Evolutionary conservation across 2,888 invertebrate genomes (phyloP).

Genomic region (Hetaerina titia): DNA sequence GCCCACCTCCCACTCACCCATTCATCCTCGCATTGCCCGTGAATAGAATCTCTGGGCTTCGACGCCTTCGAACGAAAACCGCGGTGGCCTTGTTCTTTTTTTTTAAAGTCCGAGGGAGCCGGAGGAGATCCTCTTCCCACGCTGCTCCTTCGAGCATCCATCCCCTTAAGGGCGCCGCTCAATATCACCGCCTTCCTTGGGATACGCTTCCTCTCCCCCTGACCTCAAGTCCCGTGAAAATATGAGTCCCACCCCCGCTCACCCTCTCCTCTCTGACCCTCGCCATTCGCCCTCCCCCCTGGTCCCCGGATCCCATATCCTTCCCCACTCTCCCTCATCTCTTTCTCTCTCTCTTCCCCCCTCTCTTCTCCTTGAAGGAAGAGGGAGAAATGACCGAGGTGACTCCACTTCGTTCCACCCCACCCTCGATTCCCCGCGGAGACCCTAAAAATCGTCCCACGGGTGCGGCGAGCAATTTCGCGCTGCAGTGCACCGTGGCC

Average conservation of each 20-base stretch:
- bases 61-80: background rate
- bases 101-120: background rate
- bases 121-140: constrained; percentile 9
- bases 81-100: background rate
- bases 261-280: background rate
- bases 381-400: background rate
- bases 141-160: constrained; percentile 47
- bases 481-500: background rate
- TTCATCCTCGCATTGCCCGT: background rate
- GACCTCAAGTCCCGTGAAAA: background rate
- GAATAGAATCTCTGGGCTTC: background rate
- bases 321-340: background rate
- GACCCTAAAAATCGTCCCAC: constrained; percentile 32
- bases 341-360: background rate
- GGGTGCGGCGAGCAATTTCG: constrained; percentile 3
- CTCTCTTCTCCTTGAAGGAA: background rate
- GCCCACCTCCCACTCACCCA: background rate
- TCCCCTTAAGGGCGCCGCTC: background rate
- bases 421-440: background rate
- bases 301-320: background rate
- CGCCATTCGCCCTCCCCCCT: background rate
- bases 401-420: background rate
- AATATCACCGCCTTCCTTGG: constrained; percentile 10
- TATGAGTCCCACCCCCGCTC: background rate
- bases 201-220: background rate